These are phyloP conservation scores for Fregata magnificens DNA, from an alignment of 2,113 vertebrate species.

Conservation along the genomic window DNA sequence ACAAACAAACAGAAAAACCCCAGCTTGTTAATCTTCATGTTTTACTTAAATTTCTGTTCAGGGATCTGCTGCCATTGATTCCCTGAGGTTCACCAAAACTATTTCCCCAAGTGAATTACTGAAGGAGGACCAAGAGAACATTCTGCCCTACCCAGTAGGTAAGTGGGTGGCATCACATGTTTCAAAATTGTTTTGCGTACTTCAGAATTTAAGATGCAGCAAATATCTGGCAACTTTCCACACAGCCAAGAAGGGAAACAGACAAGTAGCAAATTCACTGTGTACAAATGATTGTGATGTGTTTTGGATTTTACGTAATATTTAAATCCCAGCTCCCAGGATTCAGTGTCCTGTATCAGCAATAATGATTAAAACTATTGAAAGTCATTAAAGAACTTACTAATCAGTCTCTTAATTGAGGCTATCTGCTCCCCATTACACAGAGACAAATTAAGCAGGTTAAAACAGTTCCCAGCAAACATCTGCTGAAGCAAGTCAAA, in stretches of 20 bases:
- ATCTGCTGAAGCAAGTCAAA: conserved; percentile 72
- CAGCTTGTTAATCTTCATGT: background rate
- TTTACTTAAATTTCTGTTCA: background rate
- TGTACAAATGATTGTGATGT: background rate
- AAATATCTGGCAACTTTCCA: background rate
- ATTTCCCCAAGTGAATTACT: background rate
- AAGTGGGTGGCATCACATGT: fast-evolving
- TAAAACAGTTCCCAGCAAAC: conserved; percentile 68
- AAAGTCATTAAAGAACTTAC: conserved; percentile 74
- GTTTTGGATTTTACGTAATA: background rate
- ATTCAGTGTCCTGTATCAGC: conserved; percentile 34
- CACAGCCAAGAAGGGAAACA: background rate
- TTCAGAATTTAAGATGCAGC: background rate
- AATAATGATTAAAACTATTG: conserved; percentile 58
- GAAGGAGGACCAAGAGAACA: background rate
- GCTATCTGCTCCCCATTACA: conserved; percentile 69
- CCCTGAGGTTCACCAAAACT: background rate
- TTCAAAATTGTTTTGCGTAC: background rate
- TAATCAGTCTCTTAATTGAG: conserved; percentile 71
- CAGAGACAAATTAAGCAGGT: conserved; percentile 70
- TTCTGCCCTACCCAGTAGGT: fast-evolving
- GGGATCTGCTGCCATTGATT: no score
- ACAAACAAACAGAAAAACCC: background rate
- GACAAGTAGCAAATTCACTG: background rate
- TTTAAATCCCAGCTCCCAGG: conserved; percentile 17